Base-by-base conservation (phyloP, 2,888 invertebrate genomes). In the Cosmopolites sordidus region DNA sequence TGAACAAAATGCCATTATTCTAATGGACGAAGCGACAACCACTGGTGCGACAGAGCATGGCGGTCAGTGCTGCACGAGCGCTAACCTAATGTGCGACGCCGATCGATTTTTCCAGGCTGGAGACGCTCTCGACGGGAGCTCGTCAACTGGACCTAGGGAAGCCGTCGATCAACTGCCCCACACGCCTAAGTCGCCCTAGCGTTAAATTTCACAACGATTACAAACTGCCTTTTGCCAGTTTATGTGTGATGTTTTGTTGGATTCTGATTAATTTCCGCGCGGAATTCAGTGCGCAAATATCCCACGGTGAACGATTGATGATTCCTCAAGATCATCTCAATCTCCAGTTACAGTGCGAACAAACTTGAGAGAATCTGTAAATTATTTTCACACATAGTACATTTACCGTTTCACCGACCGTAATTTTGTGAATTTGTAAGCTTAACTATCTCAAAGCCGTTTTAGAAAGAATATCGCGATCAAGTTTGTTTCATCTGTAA, bases 11-110 rank as follows among this genome's bases (percentile, higher is more conserved):
- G 83, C 87, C 58, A 86, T 86, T 48, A 82, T 86, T 66, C 78
- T 90, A 61, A 84, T 92, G 76, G 89, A 90, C 72, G 90, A 91
- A 74, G 87, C 67, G 46, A 61, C 67, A 6, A 60, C 69, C 4
- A 60, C 67, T 1, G 58, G 64, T 42, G 62, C 64, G 18, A 59
- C 65, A 16, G 72, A 71, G 49, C 71, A 71, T 57, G 58, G 66
- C 11, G 63, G 64, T 59, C 71, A 71, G 61, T 74, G 74, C 63
- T 73, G 73, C 64, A 70, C 66, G 60, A 72, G 71, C 69, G 69
- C 72, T 56, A 72, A 69, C 52, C 63, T 73, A 59, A 69, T 72
- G 64, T 73, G 73, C 64, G 73, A 73, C 60, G 70, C 80, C 77
- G 82, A 83, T 70, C 78, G 83, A 51, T 83, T 82, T 76, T 83